phyloP scores from a whole-genome alignment of 2,113 vertebrate genomes.

The Callopanchax toddi region DNA sequence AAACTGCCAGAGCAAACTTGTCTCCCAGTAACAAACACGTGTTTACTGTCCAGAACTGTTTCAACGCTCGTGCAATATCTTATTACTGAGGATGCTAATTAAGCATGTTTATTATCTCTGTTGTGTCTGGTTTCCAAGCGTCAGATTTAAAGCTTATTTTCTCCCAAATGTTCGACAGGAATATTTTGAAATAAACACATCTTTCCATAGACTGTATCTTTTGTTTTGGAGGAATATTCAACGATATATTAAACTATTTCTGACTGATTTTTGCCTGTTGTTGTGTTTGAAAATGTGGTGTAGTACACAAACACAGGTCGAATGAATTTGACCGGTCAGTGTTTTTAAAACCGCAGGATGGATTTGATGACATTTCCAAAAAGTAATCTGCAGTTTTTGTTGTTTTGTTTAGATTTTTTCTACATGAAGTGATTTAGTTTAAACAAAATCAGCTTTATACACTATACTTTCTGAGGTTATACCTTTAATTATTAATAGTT shows the following conservation, averaged over 20 bases:
- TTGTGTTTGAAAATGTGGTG: neutral
- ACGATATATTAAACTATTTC: neutral
- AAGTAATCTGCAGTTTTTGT: no score
- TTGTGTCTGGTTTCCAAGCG: conserved; percentile 51
- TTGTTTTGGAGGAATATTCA: neutral
- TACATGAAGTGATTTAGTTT: no score
- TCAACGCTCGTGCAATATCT: conserved; percentile 54
- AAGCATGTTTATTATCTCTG: no score
- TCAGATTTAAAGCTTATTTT: conserved; percentile 49
- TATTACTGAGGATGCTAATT: conserved; percentile 51
- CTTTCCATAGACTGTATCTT: conserved; percentile 50
- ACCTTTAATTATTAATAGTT: no score
- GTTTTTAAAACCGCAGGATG: no score
- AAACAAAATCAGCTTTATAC: no score
- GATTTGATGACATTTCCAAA: no score
- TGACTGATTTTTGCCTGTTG: neutral
- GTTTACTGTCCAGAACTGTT: conserved; percentile 41
- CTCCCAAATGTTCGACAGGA: conserved; percentile 59
- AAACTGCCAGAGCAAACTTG: neutral
- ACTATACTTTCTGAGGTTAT: no score
- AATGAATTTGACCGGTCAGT: no score
- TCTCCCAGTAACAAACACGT: conserved; percentile 38
- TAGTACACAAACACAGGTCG: no score
- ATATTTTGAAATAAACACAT: conserved; percentile 78
- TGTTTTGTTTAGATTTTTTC: no score